Base-by-base conservation (phyloP, 2,888 invertebrate species). In the Sinelater perroti region DNA sequence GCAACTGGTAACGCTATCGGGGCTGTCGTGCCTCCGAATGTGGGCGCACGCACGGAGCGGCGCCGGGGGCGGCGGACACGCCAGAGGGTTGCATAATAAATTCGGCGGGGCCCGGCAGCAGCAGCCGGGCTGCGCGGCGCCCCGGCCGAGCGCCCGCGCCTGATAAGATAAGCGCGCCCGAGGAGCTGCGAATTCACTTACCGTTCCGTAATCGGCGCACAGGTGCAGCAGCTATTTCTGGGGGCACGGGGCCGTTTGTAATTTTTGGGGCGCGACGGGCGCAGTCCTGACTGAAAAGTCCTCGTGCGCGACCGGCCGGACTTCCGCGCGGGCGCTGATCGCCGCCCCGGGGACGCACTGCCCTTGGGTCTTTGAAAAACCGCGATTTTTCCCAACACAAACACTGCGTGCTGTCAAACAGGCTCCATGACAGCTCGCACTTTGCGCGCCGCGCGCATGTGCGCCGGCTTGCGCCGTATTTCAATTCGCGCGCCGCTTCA, bases 401-500 rank as follows among this genome's bases (percentile, higher is more conserved):
- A 77, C 74, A 76, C 72, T 67, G 67, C 67, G 63, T 67, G 72
- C 74, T 75, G 75, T 75, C 75, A 76, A 75, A 75, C 73, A 67
- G 68, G 67, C 69, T 73, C 76, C 76, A 76, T 76, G 75, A 76
- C 76, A 75, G 74, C 71, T 71, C 71, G 70, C 65, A 69, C 65
- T 66, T 62, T 60, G 51, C 35, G 38, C 31, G n/a, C 33, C 46
- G 52, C 30, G 67, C 68, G 69, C 67, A 59, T 65, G 64, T 54
- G 45, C 42, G 52, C 55, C 60, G 57, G 57, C 65, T 52, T 61
- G 60, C 60, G 62, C 62, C 33, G 45, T 52, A 52, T 36, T 36
- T 36, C n/a, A 36, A 36, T 36, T 36, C 11, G 30, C 36, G 18
- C 4, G n/a, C n/a, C n/a, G n/a, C n/a, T n/a, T n/a, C n/a, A n/a